Percentiles rank a stretch among this genome's conserved stretches.
Conservation (phyloP, 2,888 invertebrate genomes). For the Drosophila putrida region DNA sequence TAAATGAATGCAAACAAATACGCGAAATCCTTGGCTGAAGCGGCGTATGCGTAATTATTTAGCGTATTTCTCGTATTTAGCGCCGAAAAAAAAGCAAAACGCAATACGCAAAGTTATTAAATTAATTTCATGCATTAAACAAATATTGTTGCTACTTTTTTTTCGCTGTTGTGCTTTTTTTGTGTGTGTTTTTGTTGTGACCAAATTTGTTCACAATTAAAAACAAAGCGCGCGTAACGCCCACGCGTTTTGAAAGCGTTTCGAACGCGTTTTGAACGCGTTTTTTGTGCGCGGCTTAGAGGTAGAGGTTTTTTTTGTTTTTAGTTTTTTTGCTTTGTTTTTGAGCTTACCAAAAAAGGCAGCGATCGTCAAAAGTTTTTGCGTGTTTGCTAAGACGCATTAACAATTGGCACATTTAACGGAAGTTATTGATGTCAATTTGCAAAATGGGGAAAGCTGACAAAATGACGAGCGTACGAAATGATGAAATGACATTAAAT, state of each 20-base stretch:
- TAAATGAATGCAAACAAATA: slow-evolving; percentile 21
- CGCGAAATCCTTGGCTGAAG: slow-evolving; percentile 49
- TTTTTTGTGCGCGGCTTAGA: slow-evolving; percentile 24
- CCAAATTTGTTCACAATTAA: slow-evolving; percentile 78
- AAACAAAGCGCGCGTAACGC: slow-evolving; percentile 67
- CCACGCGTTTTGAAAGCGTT: slow-evolving; percentile 55
- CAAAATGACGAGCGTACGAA: slow-evolving; percentile 50
- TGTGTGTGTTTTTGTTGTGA: slow-evolving; percentile 45
- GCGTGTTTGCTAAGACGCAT: slow-evolving; percentile 64
- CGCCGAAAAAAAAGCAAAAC: slow-evolving; percentile 1
- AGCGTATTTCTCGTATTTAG: background rate
- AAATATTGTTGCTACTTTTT: slow-evolving; percentile 17
- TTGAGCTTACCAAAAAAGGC: slow-evolving; percentile 71
- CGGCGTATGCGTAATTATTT: slow-evolving; percentile 44
- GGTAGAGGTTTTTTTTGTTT: slow-evolving; percentile 14
- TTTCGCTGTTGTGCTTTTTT: slow-evolving; percentile 3
- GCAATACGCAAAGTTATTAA: slow-evolving; percentile 52
- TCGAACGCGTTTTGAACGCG: slow-evolving; percentile 52
- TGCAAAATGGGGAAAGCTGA: slow-evolving; percentile 57
- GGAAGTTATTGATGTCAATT: slow-evolving; percentile 73
- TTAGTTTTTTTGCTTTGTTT: slow-evolving; percentile 32
- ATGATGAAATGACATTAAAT: slow-evolving; percentile 14
- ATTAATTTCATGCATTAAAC: slow-evolving; percentile 62
- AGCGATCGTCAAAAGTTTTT: slow-evolving; percentile 48
- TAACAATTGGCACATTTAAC: slow-evolving; percentile 77